Evolutionary conservation across 2,888 invertebrate genomes (phyloP), one percentile per base, ranked within the genome.

Genomic region (Lasioglossum pauxillum): DNA sequence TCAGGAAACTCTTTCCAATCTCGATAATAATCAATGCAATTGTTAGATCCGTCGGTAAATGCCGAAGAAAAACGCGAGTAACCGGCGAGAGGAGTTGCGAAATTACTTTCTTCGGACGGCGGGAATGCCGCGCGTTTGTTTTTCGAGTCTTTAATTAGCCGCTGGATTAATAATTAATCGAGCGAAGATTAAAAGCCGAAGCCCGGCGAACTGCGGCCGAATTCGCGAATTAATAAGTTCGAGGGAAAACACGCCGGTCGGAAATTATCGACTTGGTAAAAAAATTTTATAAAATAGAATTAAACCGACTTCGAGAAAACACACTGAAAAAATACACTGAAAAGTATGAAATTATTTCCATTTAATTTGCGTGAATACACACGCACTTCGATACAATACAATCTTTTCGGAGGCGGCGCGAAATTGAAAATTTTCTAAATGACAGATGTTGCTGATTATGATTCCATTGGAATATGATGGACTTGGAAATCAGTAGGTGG

Each of bases 71-170:
- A 60, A 44, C 60, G 31, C 19, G n/a, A 16, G 44, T 0, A 44
- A 69, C 23, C 38, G 41, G 73, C 19, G 73, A 75, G 74, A 44
- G 35, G 23, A 53, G 67, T 53, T 75, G 78, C 75, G 83, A 81
- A 83, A 84, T 87, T 83, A 75, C 86, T 81, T 80, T 80, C 75
- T 67, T 77, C 85, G 49, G 49, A 19, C n/a, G 69, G 71, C 27
- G 35, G 78, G 49, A 71, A 74, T 53, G 69, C 67, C 23, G 31
- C 23, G 7, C 23, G 86, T 75, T 80, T 82, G 75, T 82, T 77
- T 74, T 84, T 75, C 80, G n/a, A 67, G 88, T 73, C 87, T 84
- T 89, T 89, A 88, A 89, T 88, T 86, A 89, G 78, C 73, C 31
- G 74, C 16, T 23, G n/a, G 78, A 76, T 64, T 88, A 89, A 89